phyloP scores from a whole-genome alignment of 1,140 invertebrate species.

The Holcopasites calliopsidis region DNA sequence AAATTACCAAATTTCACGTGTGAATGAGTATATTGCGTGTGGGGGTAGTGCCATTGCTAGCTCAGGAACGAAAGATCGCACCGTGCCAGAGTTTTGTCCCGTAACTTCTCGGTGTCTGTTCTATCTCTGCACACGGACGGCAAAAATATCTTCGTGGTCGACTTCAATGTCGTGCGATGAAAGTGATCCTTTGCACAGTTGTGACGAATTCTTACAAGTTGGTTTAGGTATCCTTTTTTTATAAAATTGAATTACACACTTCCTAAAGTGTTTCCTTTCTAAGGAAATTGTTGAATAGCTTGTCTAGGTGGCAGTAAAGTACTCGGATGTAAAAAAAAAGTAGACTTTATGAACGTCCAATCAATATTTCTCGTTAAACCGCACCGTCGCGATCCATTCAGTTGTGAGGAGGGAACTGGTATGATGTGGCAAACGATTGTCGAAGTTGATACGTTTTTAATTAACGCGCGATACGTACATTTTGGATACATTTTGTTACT shows the following conservation, averaged over 20 bases:
- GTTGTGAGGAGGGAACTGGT: constrained; percentile 13
- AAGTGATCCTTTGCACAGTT: constrained; percentile 45
- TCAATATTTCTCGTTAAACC: background rate
- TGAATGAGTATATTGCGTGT: constrained; percentile 50
- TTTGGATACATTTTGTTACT: constrained; percentile 13
- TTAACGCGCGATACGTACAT: background rate
- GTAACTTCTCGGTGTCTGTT: constrained; percentile 41
- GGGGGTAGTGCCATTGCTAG: constrained; percentile 39
- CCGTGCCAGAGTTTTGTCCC: constrained; percentile 25
- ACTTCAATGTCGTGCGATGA: no score
- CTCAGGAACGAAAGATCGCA: constrained; percentile 27
- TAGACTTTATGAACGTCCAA: constrained; percentile 11
- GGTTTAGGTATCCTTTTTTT: constrained; percentile 40
- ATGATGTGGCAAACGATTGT: background rate
- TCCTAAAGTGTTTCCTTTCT: constrained; percentile 3
- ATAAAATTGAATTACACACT: constrained; percentile 24
- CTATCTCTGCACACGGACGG: constrained; percentile 38
- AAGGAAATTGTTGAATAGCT: constrained; percentile 21
- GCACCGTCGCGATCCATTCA: background rate
- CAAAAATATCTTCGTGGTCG: constrained; percentile 33
- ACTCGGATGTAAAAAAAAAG: constrained; percentile 32
- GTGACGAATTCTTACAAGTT: constrained; percentile 30
- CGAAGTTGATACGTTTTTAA: background rate
- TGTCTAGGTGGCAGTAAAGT: constrained; percentile 52
- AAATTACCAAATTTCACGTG: constrained; percentile 44